Conservation (phyloP, 2,797 vertebrate species). For the Oreonectes daqikongensis region DNA sequence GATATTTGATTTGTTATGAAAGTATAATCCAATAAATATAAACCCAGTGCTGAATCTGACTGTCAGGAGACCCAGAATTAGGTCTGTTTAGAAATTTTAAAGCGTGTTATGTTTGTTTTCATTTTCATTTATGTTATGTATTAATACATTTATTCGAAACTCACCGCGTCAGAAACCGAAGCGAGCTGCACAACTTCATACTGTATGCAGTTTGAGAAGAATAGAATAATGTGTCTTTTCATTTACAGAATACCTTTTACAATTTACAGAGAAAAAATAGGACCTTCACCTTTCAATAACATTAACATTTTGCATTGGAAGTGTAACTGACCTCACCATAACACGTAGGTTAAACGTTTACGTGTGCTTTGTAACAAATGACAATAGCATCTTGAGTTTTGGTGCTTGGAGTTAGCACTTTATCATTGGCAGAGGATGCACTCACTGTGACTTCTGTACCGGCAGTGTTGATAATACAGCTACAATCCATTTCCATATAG, state of each 20-base stretch:
- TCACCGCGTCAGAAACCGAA: no score
- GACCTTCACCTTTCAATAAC: neutral
- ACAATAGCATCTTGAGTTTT: neutral
- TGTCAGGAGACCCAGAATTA: neutral
- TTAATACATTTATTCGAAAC: neutral
- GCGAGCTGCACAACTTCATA: no score
- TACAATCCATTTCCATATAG: conserved; percentile 7
- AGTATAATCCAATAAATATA: conserved; percentile 2
- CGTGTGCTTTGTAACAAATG: neutral
- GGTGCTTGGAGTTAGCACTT: neutral
- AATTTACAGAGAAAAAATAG: neutral
- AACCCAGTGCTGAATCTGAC: neutral
- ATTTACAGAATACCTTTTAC: neutral
- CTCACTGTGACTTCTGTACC: neutral
- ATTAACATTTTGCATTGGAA: neutral
- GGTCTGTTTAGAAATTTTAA: no score
- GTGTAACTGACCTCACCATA: neutral
- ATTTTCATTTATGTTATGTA: no score
- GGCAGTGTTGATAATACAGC: neutral
- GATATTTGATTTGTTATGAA: conserved; percentile 22
- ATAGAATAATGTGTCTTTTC: no score
- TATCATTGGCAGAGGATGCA: neutral
- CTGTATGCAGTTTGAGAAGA: no score
- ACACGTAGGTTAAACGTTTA: neutral
- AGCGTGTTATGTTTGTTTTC: conserved; percentile 28